These are phyloP conservation scores for Loris lydekkerianus DNA, from an alignment of 2,797 vertebrate genomes.

Conservation along the genomic window DNA sequence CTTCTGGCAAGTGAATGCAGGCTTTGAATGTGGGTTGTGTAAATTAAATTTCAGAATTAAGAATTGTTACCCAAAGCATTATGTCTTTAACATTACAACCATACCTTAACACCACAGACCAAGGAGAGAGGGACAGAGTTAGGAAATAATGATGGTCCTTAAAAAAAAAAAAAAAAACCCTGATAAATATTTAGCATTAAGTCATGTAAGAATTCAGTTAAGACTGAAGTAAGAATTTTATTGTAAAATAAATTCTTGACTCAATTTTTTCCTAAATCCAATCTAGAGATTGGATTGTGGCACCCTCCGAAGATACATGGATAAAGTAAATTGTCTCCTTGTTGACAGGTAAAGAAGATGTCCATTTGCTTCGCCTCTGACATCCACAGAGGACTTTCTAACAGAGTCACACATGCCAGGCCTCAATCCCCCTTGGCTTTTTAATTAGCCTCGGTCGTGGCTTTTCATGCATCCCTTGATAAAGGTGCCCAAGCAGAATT, in stretches of 20 bases:
- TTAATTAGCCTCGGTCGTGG: background rate
- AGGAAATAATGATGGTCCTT: background rate
- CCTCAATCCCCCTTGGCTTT: background rate
- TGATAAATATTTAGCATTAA: conserved; percentile 6
- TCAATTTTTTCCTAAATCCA: background rate
- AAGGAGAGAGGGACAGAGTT: background rate
- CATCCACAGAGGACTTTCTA: background rate
- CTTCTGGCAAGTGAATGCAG: background rate
- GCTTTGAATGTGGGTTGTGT: background rate
- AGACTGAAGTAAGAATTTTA: background rate
- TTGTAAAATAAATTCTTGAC: background rate
- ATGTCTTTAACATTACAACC: background rate
- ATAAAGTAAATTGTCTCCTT: background rate
- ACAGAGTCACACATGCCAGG: background rate
- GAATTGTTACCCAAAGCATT: conserved; percentile 1
- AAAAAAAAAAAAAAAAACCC: background rate
- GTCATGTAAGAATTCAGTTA: background rate
- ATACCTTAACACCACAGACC: background rate
- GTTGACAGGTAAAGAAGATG: background rate
- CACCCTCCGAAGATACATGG: background rate
- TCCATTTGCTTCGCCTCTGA: background rate
- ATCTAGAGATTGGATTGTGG: background rate
- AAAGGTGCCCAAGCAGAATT: background rate
- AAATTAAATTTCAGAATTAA: conserved; percentile 59
- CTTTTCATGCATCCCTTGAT: conserved; percentile 16